Conservation (phyloP, 2,797 vertebrate species). For the Phrynocephalus vlangalii region DNA sequence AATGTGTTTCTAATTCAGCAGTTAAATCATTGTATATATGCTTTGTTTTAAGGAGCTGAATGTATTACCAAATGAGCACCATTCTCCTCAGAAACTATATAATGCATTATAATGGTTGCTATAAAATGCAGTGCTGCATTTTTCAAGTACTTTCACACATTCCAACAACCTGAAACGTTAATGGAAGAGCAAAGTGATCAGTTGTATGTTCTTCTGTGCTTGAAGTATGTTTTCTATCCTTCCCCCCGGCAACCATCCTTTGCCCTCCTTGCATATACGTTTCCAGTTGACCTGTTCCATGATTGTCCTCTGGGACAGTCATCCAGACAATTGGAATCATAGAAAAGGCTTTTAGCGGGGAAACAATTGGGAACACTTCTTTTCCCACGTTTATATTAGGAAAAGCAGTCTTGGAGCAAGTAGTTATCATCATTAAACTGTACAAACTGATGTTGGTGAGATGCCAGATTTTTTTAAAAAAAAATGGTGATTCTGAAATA, state of each 20-base stretch:
- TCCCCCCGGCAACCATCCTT: constrained; percentile 43
- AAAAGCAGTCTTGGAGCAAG: background rate
- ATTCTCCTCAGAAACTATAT: too few species aligned
- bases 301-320: constrained; percentile 61
- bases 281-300: constrained; percentile 73
- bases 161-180: background rate
- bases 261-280: constrained; percentile 53
- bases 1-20: background rate
- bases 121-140: background rate
- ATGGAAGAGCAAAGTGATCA: accelerated
- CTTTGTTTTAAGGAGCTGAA: background rate
- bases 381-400: constrained; percentile 30
- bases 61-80: background rate
- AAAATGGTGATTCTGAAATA: background rate
- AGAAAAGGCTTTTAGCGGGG: constrained; percentile 33
- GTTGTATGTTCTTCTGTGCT: background rate
- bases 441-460: background rate
- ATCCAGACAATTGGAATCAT: constrained; percentile 42
- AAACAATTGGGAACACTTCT: constrained; percentile 48
- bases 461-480: background rate
- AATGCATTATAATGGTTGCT: background rate
- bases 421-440: background rate
- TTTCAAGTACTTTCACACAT: background rate
- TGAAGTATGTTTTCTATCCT: constrained; percentile 21
- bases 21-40: background rate